Base-by-base conservation (phyloP, 2,113 vertebrate species). In the Coracopsis vasa region DNA sequence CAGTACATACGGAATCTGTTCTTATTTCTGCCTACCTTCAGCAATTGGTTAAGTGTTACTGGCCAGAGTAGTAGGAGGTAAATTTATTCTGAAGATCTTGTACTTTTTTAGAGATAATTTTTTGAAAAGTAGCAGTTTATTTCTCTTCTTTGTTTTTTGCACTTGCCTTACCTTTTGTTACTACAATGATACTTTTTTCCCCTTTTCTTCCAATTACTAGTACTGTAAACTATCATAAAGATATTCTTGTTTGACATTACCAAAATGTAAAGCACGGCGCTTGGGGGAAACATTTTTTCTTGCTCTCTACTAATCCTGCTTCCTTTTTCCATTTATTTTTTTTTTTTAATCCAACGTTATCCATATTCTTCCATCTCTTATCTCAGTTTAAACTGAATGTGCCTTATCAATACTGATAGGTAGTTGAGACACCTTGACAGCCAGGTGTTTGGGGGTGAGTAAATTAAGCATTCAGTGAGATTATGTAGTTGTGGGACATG, bases 1-100 rank as follows among this genome's bases (percentile, higher is more conserved):
- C 4, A 1, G 31, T 69, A 42, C 29, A 1, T 39, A 51, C 14
- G 28, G 37, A 29, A 48, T 74, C 73, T 0, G 0, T 79, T 28
- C 66, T 41, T 10, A 3, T 21, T 90, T 27, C 66, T 85, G 58
- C 50, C 39, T 74, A 0, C 25, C 10, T 69, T 61, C 37, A 66
- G 41, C 45, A 42, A 6, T 17, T 88, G 45, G 29, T 44, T 82
- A 44, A 4, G 18, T 70, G 27, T 77, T 73, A 23, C 23, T 31
- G 58, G 20, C 27, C 48, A 15, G 13, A 23, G 37, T 14, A 65
- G 41, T 41, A 51, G 42, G 35, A 79, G 20, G 31, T 65, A 54
- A 60, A 66, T 60, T 84, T 64, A 23, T 80, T 11, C 16, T 83
- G 71, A 44, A 80, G 79, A 66, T 33, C 23, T 83, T 90, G 44